Conservation (phyloP, 2,113 vertebrate genomes). For the Mus musculus region GRCm39 chr8:107041501-107042000, state of each 20-base stretch:
- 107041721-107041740: not conserved
- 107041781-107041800: not conserved
- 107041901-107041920: not conserved
- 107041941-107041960: not conserved
- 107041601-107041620: not conserved
- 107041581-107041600: conserved; percentile 24
- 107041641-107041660: not conserved
- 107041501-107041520: not conserved
- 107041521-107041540: not conserved
- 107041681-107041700: too few relatives aligned
- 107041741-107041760: not conserved
- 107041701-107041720: too few relatives aligned
- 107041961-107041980: not conserved
- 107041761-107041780: too few relatives aligned
- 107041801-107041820: not conserved
- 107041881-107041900: conserved; percentile 20
- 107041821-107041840: not conserved
- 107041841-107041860: not conserved
- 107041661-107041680: too few relatives aligned
- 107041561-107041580: conserved; percentile 22
- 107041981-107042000: not conserved
- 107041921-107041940: not conserved
- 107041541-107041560: not conserved
- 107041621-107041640: not conserved
- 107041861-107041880: conserved; percentile 13